Conservation (phyloP, 2,113 vertebrate species). For the Lophius piscatorius region DNA sequence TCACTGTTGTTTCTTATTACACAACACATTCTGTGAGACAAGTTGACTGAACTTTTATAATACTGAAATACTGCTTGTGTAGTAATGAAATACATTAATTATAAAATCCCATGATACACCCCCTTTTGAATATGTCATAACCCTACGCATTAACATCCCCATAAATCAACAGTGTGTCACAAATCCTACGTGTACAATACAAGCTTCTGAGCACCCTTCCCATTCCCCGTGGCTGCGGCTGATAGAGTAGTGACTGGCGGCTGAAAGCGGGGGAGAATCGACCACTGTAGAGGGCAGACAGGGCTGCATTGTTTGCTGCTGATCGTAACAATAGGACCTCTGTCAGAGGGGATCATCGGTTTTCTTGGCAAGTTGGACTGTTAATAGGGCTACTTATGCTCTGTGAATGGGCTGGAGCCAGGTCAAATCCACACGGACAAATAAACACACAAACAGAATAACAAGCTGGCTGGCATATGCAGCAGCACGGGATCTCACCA, state of each 20-base stretch:
- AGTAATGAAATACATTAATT: no score
- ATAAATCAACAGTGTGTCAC: slow-evolving; percentile 44
- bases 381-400: slow-evolving; percentile 75
- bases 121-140: slow-evolving; percentile 34
- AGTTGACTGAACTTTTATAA: neutral
- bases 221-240: slow-evolving; percentile 32
- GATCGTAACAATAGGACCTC: slow-evolving; percentile 68
- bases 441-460: slow-evolving; percentile 54
- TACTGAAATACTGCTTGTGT: no score
- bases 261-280: slow-evolving; percentile 59
- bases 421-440: slow-evolving; percentile 51
- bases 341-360: slow-evolving; percentile 75
- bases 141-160: slow-evolving; percentile 37
- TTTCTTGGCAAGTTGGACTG: slow-evolving; percentile 73
- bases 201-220: slow-evolving; percentile 29
- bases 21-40: neutral
- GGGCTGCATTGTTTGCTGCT: slow-evolving; percentile 59
- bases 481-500: neutral
- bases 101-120: slow-evolving; percentile 15
- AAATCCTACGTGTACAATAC: slow-evolving; percentile 43
- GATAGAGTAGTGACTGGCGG: slow-evolving; percentile 65
- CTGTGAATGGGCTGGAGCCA: slow-evolving; percentile 57
- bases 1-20: neutral
- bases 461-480: slow-evolving; percentile 24
- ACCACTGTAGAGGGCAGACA: slow-evolving; percentile 66